A percentile compares a stretch with the other conserved stretches of the same genome.
Conservation (phyloP, 2,888 invertebrate species). For the Corbicula japonica region DNA sequence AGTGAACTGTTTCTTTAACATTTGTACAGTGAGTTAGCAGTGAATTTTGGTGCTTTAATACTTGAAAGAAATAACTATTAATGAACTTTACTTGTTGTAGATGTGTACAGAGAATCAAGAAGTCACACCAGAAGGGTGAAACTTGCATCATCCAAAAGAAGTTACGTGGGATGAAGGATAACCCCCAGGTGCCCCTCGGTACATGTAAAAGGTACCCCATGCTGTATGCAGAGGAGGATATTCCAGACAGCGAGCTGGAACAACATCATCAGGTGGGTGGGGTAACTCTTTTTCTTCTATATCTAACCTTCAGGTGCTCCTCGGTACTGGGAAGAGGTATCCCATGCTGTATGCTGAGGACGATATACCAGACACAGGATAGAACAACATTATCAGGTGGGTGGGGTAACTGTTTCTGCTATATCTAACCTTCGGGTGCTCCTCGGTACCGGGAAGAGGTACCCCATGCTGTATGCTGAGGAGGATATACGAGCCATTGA, state of each 20-base stretch:
- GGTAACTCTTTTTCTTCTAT: neutral
- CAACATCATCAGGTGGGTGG: constrained; percentile 31
- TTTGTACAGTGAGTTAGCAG: too few relatives aligned
- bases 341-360: too few relatives aligned
- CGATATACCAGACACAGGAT: too few relatives aligned
- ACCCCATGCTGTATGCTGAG: constrained; percentile 76
- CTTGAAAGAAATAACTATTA: too few relatives aligned
- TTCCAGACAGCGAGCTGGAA: constrained; percentile 47
- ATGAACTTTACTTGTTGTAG: too few relatives aligned
- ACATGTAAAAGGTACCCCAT: constrained; percentile 67
- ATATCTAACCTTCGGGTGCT: too few relatives aligned
- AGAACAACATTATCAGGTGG: too few relatives aligned
- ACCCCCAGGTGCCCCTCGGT: constrained; percentile 26
- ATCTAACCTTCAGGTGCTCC: too few relatives aligned
- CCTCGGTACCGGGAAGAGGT: constrained; percentile 40
- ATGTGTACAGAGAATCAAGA: constrained; percentile 71
- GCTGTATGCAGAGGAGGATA: constrained; percentile 72
- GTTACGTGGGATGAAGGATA: constrained; percentile 69
- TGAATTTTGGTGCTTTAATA: too few relatives aligned
- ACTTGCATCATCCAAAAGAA: constrained; percentile 78
- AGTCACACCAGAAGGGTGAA: constrained; percentile 78
- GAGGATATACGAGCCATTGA: constrained; percentile 58
- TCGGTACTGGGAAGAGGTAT: too few relatives aligned
- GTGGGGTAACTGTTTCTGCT: too few relatives aligned
- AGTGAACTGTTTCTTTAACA: too few relatives aligned